Evolutionary conservation across 2,797 vertebrate genomes (phyloP).

Genomic region (Myoxocephalus aenaeus): DNA sequence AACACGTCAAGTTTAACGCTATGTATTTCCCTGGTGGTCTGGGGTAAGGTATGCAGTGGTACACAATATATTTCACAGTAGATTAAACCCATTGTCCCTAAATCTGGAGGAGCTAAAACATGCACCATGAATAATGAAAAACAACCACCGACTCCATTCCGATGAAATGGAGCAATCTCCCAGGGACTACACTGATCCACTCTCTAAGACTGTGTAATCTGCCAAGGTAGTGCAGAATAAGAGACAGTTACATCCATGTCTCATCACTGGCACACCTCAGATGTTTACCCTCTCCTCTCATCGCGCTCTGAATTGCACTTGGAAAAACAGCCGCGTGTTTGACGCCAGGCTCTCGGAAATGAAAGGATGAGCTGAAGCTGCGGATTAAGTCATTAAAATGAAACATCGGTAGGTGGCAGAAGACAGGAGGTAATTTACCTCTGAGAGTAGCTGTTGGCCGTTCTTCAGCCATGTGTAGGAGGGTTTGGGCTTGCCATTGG

Average conservation of each 20-base stretch:
- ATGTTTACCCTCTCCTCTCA: slow-evolving; percentile 70
- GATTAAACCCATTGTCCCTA: slow-evolving; percentile 78
- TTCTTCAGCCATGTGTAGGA: slow-evolving; percentile 95
- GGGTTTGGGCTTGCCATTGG: slow-evolving; percentile 93
- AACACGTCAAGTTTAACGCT: slow-evolving; percentile 34
- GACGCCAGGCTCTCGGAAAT: slow-evolving; percentile 43
- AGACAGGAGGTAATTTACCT: slow-evolving; percentile 82
- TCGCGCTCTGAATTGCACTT: slow-evolving; percentile 56
- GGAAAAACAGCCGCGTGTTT: slow-evolving; percentile 57
- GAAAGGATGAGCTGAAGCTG: slow-evolving; percentile 49
- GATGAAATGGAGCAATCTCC: slow-evolving; percentile 76
- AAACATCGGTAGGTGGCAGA: slow-evolving; percentile 55
- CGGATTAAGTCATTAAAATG: slow-evolving; percentile 70
- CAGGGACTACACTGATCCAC: slow-evolving; percentile 71
- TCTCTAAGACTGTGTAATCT: slow-evolving; percentile 76
- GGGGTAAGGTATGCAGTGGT: slow-evolving; percentile 50
- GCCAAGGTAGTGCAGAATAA: slow-evolving; percentile 68
- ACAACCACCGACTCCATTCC: slow-evolving; percentile 70
- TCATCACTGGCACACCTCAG: slow-evolving; percentile 72
- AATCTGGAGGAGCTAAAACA: slow-evolving; percentile 74
- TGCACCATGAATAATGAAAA: slow-evolving; percentile 82
- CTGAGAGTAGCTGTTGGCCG: slow-evolving; percentile 86
- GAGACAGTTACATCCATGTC: slow-evolving; percentile 69
- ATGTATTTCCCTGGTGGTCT: slow-evolving; percentile 55
- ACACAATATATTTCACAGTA: slow-evolving; percentile 71